These are phyloP conservation scores for Chymomyza procnemis DNA, from an alignment of 2,888 invertebrate genomes.

Conservation along the genomic window DNA sequence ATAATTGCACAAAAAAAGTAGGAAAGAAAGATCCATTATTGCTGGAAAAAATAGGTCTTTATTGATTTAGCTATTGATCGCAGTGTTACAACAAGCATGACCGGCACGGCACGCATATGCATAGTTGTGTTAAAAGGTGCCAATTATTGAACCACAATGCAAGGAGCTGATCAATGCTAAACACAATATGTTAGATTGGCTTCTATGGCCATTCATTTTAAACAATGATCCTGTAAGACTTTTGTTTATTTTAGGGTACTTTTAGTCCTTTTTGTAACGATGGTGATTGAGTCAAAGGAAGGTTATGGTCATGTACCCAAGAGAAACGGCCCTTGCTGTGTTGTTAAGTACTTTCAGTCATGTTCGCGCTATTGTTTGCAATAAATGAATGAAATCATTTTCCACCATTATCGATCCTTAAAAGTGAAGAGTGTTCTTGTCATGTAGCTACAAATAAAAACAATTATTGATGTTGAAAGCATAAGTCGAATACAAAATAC, in stretches of 20 bases:
- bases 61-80: constrained; percentile 32
- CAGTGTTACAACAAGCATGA: constrained; percentile 28
- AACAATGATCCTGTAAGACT: constrained; percentile 3
- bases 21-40: background rate
- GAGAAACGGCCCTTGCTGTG: constrained; percentile 41
- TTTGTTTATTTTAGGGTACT: background rate
- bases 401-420: constrained; percentile 57
- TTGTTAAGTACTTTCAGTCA: constrained; percentile 62
- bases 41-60: constrained; percentile 35
- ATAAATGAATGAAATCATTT: constrained; percentile 62
- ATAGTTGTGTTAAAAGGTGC: constrained; percentile 28
- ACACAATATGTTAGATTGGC: constrained; percentile 12
- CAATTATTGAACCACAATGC: constrained; percentile 53
- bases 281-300: constrained; percentile 1
- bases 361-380: constrained; percentile 47
- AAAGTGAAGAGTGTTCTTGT: constrained; percentile 51
- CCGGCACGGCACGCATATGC: constrained; percentile 8
- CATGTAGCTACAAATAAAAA: constrained; percentile 64
- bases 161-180: constrained; percentile 38
- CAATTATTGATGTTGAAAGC: constrained; percentile 62
- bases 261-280: background rate
- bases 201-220: background rate
- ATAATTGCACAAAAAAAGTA: no score
- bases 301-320: background rate
- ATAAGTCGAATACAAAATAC: constrained; percentile 52